Evolutionary conservation across 2,888 invertebrate species (phyloP).

Genomic region (Geotrupes spiniger): DNA sequence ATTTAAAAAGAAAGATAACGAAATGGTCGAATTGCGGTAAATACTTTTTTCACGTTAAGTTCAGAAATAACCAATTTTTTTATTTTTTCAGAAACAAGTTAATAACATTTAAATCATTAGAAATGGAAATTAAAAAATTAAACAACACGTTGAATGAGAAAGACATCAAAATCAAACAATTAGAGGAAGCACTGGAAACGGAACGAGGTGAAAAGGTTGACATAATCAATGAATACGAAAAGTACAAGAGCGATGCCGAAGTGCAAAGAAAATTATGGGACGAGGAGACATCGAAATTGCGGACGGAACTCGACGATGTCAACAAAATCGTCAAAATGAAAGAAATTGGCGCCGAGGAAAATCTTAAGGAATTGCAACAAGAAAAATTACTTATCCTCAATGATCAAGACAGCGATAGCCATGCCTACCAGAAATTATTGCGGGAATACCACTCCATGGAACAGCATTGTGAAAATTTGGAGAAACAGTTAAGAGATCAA

Average conservation of each 20-base stretch:
- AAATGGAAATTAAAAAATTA: constrained; percentile 69
- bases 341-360: constrained; percentile 59
- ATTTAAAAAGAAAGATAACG: constrained; percentile 60
- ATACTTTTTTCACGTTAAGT: constrained; percentile 50
- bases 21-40: constrained; percentile 68
- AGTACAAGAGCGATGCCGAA: constrained; percentile 53
- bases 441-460: constrained; percentile 77
- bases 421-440: constrained; percentile 78
- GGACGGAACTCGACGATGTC: constrained; percentile 62
- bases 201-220: constrained; percentile 75
- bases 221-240: constrained; percentile 64
- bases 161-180: constrained; percentile 61
- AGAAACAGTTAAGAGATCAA: constrained; percentile 55
- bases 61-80: constrained; percentile 6
- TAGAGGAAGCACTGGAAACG: constrained; percentile 63
- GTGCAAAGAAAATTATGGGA: constrained; percentile 59
- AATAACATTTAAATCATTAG: constrained; percentile 68
- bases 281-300: constrained; percentile 65
- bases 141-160: constrained; percentile 62
- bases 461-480: constrained; percentile 67
- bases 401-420: constrained; percentile 69
- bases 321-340: constrained; percentile 62
- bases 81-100: constrained; percentile 54
- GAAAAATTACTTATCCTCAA: constrained; percentile 67
- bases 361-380: constrained; percentile 61